These are phyloP conservation scores for Anolis apletophallus DNA, from an alignment of 2,797 vertebrate genomes.

Conservation along the genomic window DNA sequence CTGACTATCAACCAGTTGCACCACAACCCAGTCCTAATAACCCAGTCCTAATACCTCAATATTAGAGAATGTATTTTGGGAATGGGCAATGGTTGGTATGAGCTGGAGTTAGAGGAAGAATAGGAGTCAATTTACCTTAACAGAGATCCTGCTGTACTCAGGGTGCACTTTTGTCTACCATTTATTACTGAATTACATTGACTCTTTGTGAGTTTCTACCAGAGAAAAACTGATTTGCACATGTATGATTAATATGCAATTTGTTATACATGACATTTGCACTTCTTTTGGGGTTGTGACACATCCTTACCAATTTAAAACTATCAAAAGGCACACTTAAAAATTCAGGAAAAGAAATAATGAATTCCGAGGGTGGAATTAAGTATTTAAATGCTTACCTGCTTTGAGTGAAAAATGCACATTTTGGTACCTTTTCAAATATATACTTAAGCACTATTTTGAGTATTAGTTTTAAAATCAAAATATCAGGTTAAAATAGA, in stretches of 20 bases:
- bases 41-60: no score
- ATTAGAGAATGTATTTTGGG: no score
- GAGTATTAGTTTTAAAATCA: background rate
- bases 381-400: no score
- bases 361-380: no score
- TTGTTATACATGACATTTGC: background rate
- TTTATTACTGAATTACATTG: no score
- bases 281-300: background rate
- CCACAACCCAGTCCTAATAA: no score
- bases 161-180: no score
- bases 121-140: no score
- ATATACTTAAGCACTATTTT: background rate
- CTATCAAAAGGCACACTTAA: background rate
- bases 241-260: background rate
- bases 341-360: background rate
- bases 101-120: no score
- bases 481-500: background rate
- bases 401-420: background rate
- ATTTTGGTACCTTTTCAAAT: background rate
- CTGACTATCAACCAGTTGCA: no score
- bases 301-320: background rate
- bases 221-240: background rate
- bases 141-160: no score
- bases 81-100: no score
- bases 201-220: background rate